A percentile compares a stretch with the other conserved stretches of the same genome.
phyloP scores from a whole-genome alignment of 2,888 invertebrate species.

The Erebia aethiops region DNA sequence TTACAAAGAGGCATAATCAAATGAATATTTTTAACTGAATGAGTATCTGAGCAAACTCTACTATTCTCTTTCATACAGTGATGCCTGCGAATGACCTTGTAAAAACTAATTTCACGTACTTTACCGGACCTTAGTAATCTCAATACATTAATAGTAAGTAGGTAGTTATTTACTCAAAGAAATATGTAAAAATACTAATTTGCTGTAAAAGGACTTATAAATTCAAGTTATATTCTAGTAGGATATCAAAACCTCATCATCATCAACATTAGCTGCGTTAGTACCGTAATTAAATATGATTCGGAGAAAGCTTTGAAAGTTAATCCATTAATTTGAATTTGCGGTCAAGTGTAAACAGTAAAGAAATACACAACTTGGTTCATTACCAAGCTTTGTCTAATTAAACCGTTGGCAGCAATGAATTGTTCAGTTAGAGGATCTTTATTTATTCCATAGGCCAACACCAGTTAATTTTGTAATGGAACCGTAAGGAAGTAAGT shows the following conservation, averaged over 20 bases:
- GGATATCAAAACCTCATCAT: conserved; percentile 10
- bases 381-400: conserved; percentile 57
- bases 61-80: neutral
- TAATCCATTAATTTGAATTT: conserved; percentile 42
- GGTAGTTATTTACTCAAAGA: too few species aligned
- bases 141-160: too few species aligned
- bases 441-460: conserved; percentile 57
- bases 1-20: neutral
- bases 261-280: conserved; percentile 2
- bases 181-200: too few species aligned
- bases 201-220: too few species aligned
- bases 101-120: too few species aligned
- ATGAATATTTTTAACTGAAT: neutral
- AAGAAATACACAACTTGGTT: conserved; percentile 45
- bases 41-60: neutral
- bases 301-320: conserved; percentile 25
- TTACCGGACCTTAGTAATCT: too few species aligned
- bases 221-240: conserved; percentile 2
- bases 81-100: neutral
- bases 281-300: conserved; percentile 23
- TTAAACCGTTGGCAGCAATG: conserved; percentile 61
- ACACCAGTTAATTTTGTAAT: conserved; percentile 44
- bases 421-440: conserved; percentile 62
- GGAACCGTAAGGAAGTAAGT: conserved; percentile 49
- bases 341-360: conserved; percentile 50